Percentiles rank a stretch among this genome's conserved stretches.
These are phyloP conservation scores for Tyrannus savana DNA, from an alignment of 2,113 vertebrate genomes.

Conservation along the genomic window DNA sequence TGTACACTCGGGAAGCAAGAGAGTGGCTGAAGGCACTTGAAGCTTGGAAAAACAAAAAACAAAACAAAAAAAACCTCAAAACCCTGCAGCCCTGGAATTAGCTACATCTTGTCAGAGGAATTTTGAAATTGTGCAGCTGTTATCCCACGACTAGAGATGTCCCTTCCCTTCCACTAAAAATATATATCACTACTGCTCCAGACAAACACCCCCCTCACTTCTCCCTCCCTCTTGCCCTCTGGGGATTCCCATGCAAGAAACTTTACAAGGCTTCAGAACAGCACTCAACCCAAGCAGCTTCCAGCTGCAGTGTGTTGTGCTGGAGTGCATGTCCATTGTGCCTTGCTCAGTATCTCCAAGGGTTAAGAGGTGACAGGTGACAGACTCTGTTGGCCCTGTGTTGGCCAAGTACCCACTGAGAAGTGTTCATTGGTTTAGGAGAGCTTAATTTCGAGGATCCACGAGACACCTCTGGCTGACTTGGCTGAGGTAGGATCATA, in stretches of 20 bases:
- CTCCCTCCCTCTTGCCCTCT: conserved; percentile 25
- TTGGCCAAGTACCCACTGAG: neutral
- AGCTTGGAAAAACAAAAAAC: neutral
- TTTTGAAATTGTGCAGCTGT: conserved; percentile 66
- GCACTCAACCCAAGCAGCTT: neutral
- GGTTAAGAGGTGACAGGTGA: neutral
- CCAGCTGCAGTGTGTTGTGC: neutral
- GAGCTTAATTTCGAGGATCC: neutral
- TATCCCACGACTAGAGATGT: conserved; percentile 70
- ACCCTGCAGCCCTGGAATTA: conserved; percentile 10
- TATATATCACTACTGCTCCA: conserved; percentile 17
- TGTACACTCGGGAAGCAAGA: neutral
- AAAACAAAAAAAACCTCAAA: neutral
- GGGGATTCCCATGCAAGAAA: conserved; percentile 29
- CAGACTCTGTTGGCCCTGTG: neutral
- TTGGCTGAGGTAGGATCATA: neutral
- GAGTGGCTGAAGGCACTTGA: neutral
- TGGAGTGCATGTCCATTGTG: accelerated
- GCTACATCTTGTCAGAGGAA: conserved; percentile 46
- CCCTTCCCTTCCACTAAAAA: conserved; percentile 58
- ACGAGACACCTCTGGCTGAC: neutral
- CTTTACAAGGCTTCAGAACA: neutral
- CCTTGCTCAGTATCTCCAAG: neutral
- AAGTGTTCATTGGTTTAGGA: neutral
- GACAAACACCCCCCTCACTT: neutral